A percentile compares a stretch with the other conserved stretches of the same genome.
These are phyloP conservation scores for Synanthedon vespiformis DNA, from an alignment of 2,888 invertebrate genomes.

Conservation along the genomic window DNA sequence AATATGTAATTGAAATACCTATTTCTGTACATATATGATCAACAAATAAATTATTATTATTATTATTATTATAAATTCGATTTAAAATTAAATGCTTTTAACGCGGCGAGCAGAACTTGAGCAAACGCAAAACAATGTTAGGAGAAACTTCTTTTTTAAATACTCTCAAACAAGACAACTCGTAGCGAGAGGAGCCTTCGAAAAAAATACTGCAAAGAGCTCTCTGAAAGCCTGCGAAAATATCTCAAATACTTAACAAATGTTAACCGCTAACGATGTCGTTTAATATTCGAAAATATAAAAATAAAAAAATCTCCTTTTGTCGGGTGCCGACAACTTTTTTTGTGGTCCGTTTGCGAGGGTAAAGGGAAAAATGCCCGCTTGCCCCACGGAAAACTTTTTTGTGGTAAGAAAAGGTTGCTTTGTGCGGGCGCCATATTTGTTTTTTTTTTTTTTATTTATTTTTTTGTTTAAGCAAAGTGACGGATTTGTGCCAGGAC, in stretches of 20 bases:
- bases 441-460: slow-evolving; percentile 21
- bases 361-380: slow-evolving; percentile 58
- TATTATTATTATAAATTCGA: too few species aligned
- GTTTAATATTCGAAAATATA: slow-evolving; percentile 62
- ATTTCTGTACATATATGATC: too few species aligned
- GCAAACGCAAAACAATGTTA: slow-evolving; percentile 25
- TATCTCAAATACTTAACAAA: slow-evolving; percentile 66
- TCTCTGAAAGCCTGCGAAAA: slow-evolving; percentile 31
- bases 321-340: slow-evolving; percentile 54
- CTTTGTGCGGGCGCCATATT: slow-evolving; percentile 37
- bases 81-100: too few species aligned
- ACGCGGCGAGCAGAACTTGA: slow-evolving; percentile 3
- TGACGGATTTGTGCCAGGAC: neutral
- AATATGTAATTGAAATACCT: too few species aligned
- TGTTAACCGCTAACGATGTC: slow-evolving; percentile 65
- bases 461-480: slow-evolving; percentile 11
- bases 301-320: slow-evolving; percentile 51
- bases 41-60: too few species aligned
- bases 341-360: slow-evolving; percentile 63
- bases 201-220: slow-evolving; percentile 35
- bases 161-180: slow-evolving; percentile 10
- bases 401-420: slow-evolving; percentile 68
- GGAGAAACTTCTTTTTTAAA: slow-evolving; percentile 25
- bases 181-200: neutral
- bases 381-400: slow-evolving; percentile 52